phyloP scores from a whole-genome alignment of 2,113 vertebrate genomes.

The Onychostruthus taczanowskii region DNA sequence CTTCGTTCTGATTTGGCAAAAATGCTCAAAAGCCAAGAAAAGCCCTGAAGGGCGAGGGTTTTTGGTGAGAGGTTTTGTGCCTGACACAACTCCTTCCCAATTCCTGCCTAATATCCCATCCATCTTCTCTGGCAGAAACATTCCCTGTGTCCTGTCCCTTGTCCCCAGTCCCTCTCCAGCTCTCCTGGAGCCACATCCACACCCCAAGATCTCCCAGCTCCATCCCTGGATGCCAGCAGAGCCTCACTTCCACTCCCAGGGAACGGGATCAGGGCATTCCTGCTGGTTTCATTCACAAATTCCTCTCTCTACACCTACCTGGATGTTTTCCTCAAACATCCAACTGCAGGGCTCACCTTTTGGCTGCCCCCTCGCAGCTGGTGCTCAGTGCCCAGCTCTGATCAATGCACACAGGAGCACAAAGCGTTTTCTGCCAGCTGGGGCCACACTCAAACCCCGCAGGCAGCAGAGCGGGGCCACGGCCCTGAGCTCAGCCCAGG shows the following conservation, averaged over 20 bases:
- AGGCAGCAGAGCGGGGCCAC: background rate
- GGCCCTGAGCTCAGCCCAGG: background rate
- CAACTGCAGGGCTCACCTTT: background rate
- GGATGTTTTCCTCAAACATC: background rate
- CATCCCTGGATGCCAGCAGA: background rate
- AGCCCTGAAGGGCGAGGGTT: fast-evolving
- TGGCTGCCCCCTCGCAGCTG: background rate
- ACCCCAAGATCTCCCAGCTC: background rate
- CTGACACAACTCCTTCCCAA: background rate
- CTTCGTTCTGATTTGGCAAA: background rate
- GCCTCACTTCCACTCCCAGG: background rate
- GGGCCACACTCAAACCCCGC: background rate
- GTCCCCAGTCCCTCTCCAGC: background rate
- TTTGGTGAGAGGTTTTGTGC: background rate
- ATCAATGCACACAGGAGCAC: background rate
- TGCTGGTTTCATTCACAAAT: background rate
- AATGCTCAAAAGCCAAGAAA: background rate
- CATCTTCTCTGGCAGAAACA: background rate
- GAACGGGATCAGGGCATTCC: background rate
- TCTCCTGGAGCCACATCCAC: background rate
- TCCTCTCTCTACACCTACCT: background rate
- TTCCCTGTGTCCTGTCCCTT: background rate
- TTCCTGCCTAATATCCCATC: background rate
- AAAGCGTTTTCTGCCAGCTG: background rate
- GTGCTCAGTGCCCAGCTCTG: background rate